These are phyloP conservation scores for Phyllotreta striolata DNA, from an alignment of 2,888 invertebrate species.

Conservation along the genomic window DNA sequence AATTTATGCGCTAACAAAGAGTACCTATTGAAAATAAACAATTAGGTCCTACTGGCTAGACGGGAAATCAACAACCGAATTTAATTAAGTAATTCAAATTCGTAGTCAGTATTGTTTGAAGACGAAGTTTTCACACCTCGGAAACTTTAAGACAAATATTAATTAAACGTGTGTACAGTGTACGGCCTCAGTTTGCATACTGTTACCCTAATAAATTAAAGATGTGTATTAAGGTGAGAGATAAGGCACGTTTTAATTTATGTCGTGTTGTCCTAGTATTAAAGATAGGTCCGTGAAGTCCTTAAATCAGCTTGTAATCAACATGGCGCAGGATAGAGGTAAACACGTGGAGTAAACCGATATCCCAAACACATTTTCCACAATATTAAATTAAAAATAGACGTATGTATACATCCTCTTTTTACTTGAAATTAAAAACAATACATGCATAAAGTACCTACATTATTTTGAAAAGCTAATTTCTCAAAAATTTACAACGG, in stretches of 20 bases:
- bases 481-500: too few species aligned
- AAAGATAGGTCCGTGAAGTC: constrained; percentile 30
- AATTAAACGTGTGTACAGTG: constrained; percentile 46
- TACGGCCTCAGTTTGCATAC: constrained; percentile 44
- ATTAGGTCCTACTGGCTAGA: background rate
- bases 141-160: constrained; percentile 42
- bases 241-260: constrained; percentile 47
- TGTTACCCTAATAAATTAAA: constrained; percentile 44
- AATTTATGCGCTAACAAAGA: too few species aligned
- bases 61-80: constrained; percentile 41
- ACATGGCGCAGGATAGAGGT: constrained; percentile 27
- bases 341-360: constrained; percentile 21
- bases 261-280: constrained; percentile 37
- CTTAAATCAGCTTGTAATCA: constrained; percentile 37
- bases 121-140: constrained; percentile 45
- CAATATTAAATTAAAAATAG: too few species aligned
- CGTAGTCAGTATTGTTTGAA: constrained; percentile 45
- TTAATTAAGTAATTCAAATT: constrained; percentile 49
- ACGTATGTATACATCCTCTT: too few species aligned
- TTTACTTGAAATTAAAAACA: background rate
- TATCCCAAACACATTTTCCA: background rate
- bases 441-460: background rate
- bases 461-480: too few species aligned
- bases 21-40: too few species aligned
- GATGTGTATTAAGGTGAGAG: constrained; percentile 40